Evolutionary conservation across 2,113 vertebrate genomes (phyloP), one percentile per base, ranked within the genome.

Genomic region (Prionailurus bengalensis): DNA sequence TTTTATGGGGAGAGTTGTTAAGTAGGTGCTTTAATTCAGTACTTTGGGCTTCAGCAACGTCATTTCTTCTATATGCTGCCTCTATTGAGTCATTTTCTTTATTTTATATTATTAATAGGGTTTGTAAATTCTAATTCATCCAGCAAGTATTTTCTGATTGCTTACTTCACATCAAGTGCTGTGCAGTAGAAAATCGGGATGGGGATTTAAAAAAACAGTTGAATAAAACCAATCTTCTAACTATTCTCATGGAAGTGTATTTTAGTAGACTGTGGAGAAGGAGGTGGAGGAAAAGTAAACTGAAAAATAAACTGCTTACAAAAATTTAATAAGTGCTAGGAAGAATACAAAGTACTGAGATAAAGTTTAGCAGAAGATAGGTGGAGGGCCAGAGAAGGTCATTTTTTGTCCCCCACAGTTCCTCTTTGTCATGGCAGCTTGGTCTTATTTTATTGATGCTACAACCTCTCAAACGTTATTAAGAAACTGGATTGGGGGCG

Each of bases 381-480:
- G 39, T 53, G 65, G 42, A 76, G 16, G 48, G 23, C 11, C 14
- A 39, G 7, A 85, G 27, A 96, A 93, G 12, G 39, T 45, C 25
- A 83, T 16, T 83, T 95, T 95, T 86, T 63, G 96, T 68, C 15
- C 73, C 78, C 36, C 53, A 61, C 27, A 70, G 14, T 89, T 88
- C 65, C n/a, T 91, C 65, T 89, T 91, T 96, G n/a, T 80, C 51
- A 95, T 78, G 51, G 42, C 31, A 95, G 45, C 42, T 92, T 93
- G 42, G 39, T 90, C 74, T 96, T 94, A 87, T 87, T 92, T 98
- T 90, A 91, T 81, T 91, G 36, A 78, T 89, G 33, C 21, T 94
- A 84, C 88, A 94, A 96, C 42, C 17, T 92, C 39, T 89, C 81
- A 97, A 94, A 85, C 89, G 51, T 92, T 86, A 95, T 53, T n/a